phyloP scores from a whole-genome alignment of 1,140 invertebrate genomes.

The Reticulitermes speratus region DNA sequence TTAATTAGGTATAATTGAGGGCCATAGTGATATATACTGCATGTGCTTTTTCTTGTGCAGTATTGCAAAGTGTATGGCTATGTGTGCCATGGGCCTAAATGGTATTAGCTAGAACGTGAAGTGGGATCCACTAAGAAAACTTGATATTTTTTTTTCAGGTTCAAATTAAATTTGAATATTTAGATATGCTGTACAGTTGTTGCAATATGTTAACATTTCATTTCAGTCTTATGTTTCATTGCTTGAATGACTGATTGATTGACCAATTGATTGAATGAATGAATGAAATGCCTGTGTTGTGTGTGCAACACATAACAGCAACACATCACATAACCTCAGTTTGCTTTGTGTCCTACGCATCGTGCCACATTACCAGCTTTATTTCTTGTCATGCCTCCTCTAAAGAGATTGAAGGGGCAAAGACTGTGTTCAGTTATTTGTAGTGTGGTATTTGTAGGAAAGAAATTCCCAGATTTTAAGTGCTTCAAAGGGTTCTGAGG shows the following conservation, averaged over 20 bases:
- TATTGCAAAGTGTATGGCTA: neutral
- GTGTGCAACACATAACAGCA: neutral
- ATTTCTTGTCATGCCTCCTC: neutral
- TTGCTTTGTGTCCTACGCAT: neutral
- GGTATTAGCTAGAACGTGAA: neutral
- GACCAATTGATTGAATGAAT: neutral
- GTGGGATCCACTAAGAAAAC: neutral
- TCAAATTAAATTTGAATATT: neutral
- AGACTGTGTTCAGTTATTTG: neutral
- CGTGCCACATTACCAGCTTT: neutral
- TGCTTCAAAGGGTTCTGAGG: neutral
- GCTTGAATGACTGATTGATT: too few relatives aligned
- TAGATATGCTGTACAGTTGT: constrained; percentile 16
- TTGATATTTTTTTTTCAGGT: neutral
- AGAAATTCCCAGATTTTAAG: neutral
- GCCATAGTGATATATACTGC: too few relatives aligned
- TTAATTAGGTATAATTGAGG: too few relatives aligned
- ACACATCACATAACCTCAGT: neutral
- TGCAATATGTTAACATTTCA: neutral
- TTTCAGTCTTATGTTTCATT: too few relatives aligned
- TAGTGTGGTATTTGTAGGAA: constrained; percentile 17
- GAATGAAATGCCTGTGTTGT: neutral
- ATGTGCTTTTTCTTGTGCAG: too few relatives aligned
- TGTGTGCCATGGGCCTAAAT: neutral
- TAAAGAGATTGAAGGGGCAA: neutral